phyloP scores from a whole-genome alignment of 2,113 vertebrate genomes.

The Anolis sagrei region DNA sequence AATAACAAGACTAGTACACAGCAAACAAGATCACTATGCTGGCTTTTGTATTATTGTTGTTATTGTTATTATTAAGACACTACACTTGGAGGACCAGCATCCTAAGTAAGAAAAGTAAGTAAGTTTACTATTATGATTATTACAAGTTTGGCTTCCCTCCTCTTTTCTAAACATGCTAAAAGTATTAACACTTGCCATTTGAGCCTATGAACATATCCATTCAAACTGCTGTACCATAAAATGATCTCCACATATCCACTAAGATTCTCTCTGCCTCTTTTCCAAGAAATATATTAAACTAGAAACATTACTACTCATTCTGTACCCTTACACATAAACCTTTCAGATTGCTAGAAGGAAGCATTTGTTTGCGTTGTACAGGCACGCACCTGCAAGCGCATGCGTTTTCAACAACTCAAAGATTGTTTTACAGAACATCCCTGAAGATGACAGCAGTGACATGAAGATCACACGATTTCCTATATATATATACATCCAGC shows the following conservation, averaged over 20 bases:
- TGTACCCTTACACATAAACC: background rate
- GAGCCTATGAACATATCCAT: conserved; percentile 51
- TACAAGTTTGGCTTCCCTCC: conserved; percentile 21
- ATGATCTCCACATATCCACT: conserved; percentile 35
- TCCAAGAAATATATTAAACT: conserved; percentile 44
- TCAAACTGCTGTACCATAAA: conserved; percentile 50
- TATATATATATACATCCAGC: conserved; percentile 31
- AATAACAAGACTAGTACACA: too few species aligned
- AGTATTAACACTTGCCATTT: conserved; percentile 54
- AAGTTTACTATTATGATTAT: too few species aligned
- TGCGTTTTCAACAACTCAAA: conserved; percentile 28
- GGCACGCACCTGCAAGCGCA: background rate
- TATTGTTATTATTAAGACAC: too few species aligned
- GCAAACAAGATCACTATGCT: too few species aligned
- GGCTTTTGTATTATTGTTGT: too few species aligned
- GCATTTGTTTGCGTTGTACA: background rate
- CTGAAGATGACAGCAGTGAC: conserved; percentile 34
- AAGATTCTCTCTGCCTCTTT: conserved; percentile 29
- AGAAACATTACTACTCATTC: background rate
- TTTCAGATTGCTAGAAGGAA: background rate
- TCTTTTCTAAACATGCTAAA: conserved; percentile 40
- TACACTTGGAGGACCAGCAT: too few species aligned
- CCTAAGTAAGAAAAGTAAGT: too few species aligned
- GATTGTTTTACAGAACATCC: conserved; percentile 46
- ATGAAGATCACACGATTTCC: conserved; percentile 28